Evolutionary conservation across 2,113 vertebrate species (phyloP), one percentile per base, ranked within the genome.

Genomic region (Pseudopipra pipra): DNA sequence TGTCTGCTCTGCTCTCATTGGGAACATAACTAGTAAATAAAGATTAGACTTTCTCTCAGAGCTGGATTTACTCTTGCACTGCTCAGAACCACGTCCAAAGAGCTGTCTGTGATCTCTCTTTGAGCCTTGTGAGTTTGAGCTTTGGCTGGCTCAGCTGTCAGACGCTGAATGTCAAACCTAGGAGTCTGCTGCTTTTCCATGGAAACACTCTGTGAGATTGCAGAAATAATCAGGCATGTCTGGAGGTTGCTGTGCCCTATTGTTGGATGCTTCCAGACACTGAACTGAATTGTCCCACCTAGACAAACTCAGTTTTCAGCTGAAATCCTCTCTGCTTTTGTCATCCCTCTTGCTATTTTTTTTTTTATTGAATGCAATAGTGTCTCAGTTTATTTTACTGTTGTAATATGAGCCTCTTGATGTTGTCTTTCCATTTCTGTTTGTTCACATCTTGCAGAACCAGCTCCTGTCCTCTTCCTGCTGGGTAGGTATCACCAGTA

Each of bases 111-210:
- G 71, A 84, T 92, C 58, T 89, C 52, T 72, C 16, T 84, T 88
- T 51, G 77, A 77, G 89, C 49, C 78, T 73, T 73, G n/a, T 6
- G 6, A 83, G 54, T 70, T 80, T 66, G 72, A 78, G 94, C 67
- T 85, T 79, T 86, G 83, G 39, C 91, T 92, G 84, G 66, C 74
- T 96, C 54, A 66, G 89, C 81, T 94, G 95, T 93, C 95, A 96
- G 84, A 79, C 0, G 1, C 66, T 95, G 81, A 87, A 91, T 79
- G 84, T 95, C 89, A 91, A 51, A 85, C 70, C 44, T 91, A 39
- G 73, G 51, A 85, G 77, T 77, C 74, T 92, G 89, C 93, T 68
- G 84, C 87, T 95, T 97, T 96, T 96, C 95, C 95, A 96, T 96
- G 94, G 95, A 97, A 96, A 95, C 94, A 24, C 66, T 82, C 62